Percentiles rank a stretch among this genome's conserved stretches.
Evolutionary conservation across 1,140 invertebrate species (phyloP).

Genomic region (Drosophila ironensis): DNA sequence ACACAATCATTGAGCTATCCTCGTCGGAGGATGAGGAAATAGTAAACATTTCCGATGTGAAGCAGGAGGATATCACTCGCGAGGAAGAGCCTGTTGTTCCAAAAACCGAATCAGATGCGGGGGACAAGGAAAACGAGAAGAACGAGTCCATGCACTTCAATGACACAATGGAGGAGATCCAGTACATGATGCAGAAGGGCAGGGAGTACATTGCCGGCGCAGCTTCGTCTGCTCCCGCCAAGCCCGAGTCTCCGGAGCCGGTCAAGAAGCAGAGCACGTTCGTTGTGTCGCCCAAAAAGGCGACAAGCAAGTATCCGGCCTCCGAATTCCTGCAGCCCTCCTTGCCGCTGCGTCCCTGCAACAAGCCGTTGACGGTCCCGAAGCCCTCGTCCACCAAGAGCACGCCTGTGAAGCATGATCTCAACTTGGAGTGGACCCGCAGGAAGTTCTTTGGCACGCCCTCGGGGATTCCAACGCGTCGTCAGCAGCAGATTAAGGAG

Average conservation of each 20-base stretch:
- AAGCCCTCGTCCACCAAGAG: neutral
- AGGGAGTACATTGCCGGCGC: slow-evolving; percentile 55
- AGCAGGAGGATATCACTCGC: neutral
- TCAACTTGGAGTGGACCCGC: slow-evolving; percentile 33
- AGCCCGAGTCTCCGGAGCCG: slow-evolving; percentile 2
- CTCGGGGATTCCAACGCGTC: slow-evolving; percentile 42
- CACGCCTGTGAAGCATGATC: slow-evolving; percentile 9
- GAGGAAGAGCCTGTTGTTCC: neutral
- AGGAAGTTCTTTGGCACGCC: slow-evolving; percentile 53
- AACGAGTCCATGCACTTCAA: slow-evolving; percentile 76
- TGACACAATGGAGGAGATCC: slow-evolving; percentile 82
- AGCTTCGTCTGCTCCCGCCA: neutral
- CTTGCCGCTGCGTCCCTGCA: slow-evolving; percentile 10
- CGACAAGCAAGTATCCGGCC: neutral
- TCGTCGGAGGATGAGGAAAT: slow-evolving; percentile 47
- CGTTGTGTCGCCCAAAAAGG: slow-evolving; percentile 41
- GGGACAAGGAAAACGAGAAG: slow-evolving; percentile 43
- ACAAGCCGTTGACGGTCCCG: slow-evolving; percentile 7
- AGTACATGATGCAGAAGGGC: slow-evolving; percentile 80
- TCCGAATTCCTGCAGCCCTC: slow-evolving; percentile 6
- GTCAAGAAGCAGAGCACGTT: slow-evolving; percentile 61
- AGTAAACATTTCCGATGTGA: slow-evolving; percentile 3
- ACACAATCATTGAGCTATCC: slow-evolving; percentile 54
- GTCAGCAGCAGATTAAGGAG: slow-evolving; percentile 33
- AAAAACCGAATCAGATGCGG: neutral